Conservation (phyloP, 2,113 vertebrate genomes). For the Salvator merianae region DNA sequence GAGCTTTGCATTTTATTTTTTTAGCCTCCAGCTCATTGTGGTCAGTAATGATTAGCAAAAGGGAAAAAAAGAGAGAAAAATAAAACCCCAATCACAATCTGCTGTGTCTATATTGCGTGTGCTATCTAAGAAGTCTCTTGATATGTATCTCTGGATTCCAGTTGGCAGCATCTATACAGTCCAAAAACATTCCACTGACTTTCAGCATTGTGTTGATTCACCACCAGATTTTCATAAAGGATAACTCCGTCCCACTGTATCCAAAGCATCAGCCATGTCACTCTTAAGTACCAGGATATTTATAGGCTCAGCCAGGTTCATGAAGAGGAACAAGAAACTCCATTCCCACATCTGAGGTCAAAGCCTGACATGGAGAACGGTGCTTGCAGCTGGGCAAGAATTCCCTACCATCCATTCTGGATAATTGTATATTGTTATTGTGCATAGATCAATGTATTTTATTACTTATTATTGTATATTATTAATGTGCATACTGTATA, state of each 20-base stretch:
- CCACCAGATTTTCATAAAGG: background rate
- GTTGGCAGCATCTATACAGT: background rate
- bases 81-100: background rate
- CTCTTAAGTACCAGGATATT: background rate
- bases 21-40: slow-evolving; percentile 1
- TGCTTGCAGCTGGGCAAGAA: background rate
- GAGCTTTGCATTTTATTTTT: slow-evolving; percentile 28
- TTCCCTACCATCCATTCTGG: too few species aligned
- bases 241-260: background rate
- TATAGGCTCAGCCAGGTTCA: background rate
- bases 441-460: too few species aligned
- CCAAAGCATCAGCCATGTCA: too few species aligned
- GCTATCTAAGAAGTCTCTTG: background rate
- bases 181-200: background rate
- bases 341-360: background rate
- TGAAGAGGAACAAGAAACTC: background rate
- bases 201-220: background rate
- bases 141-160: background rate
- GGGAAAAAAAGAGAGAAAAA: background rate
- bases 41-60: background rate
- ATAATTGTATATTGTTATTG: background rate
- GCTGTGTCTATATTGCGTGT: background rate
- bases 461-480: too few species aligned
- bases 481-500: too few species aligned
- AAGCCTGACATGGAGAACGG: background rate